These are phyloP conservation scores for Hesperophylax magnus DNA, from an alignment of 1,140 invertebrate genomes.

Conservation along the genomic window DNA sequence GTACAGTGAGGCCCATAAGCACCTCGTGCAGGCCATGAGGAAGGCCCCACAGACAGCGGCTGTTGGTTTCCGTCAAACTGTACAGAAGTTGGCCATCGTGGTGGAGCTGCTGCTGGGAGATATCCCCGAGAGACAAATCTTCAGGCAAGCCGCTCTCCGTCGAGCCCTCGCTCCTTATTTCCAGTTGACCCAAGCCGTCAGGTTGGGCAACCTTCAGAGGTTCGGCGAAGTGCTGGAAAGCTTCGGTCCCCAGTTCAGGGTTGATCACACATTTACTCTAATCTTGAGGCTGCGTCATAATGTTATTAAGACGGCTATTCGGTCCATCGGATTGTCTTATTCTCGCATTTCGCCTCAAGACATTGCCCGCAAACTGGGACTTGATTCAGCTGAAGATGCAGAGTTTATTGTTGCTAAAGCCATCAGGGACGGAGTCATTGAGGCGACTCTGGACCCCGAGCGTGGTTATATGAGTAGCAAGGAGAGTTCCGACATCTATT, in stretches of 20 bases:
- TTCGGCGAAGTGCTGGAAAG: slow-evolving; percentile 96
- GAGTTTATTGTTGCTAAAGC: slow-evolving; percentile 99
- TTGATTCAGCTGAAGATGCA: slow-evolving; percentile 97
- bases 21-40: slow-evolving; percentile 92
- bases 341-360: slow-evolving; percentile 96
- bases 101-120: slow-evolving; percentile 97
- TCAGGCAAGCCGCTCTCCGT: slow-evolving; percentile 89
- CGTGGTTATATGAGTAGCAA: slow-evolving; percentile 97
- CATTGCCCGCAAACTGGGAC: slow-evolving; percentile 92
- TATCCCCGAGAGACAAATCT: slow-evolving; percentile 94
- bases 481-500: slow-evolving; percentile 97
- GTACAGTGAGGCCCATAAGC: slow-evolving; percentile 97
- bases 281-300: slow-evolving; percentile 97
- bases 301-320: slow-evolving; percentile 98
- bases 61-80: slow-evolving; percentile 98
- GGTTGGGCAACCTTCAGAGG: slow-evolving; percentile 92
- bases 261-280: slow-evolving; percentile 95
- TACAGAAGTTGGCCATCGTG: slow-evolving; percentile 96
- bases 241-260: slow-evolving; percentile 87
- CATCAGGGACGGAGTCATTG: slow-evolving; percentile 99
- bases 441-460: slow-evolving; percentile 96
- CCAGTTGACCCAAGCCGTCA: slow-evolving; percentile 96
- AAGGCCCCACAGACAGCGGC: slow-evolving; percentile 98
- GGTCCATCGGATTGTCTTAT: slow-evolving; percentile 97
- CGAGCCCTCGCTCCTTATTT: slow-evolving; percentile 95